Evolutionary conservation across 2,797 vertebrate species (phyloP).

Genomic region (Gymnothorax reevesii): DNA sequence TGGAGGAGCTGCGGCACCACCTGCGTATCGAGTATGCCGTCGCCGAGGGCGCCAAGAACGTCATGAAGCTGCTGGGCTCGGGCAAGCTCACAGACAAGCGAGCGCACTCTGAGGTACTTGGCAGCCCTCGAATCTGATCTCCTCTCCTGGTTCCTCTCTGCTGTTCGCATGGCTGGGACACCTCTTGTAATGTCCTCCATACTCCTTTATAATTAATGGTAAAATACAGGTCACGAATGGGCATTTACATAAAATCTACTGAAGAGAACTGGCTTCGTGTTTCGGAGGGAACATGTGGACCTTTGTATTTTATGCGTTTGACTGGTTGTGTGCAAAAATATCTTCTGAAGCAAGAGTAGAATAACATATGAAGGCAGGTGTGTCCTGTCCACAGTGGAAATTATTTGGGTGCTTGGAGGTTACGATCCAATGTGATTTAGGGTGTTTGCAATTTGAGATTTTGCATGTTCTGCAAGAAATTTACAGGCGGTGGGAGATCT

Average conservation of each 20-base stretch:
- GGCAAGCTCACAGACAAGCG: slow-evolving; percentile 87
- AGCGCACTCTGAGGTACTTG: slow-evolving; percentile 79
- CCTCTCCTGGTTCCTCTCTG: too few relatives aligned
- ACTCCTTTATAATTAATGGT: not conserved
- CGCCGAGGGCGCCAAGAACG: slow-evolving; percentile 86
- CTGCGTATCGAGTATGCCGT: slow-evolving; percentile 87
- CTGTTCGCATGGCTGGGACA: too few relatives aligned
- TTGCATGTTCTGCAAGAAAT: not conserved
- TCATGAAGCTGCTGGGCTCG: slow-evolving; percentile 86
- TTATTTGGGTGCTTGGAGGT: not conserved
- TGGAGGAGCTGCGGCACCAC: slow-evolving; percentile 85
- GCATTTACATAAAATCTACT: not conserved
- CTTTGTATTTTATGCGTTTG: not conserved
- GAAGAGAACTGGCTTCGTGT: not conserved
- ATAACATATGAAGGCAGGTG: not conserved
- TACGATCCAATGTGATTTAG: not conserved
- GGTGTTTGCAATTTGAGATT: not conserved
- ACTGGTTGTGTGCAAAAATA: not conserved
- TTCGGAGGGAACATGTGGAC: not conserved
- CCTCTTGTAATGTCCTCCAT: not conserved
- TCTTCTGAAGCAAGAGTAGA: not conserved
- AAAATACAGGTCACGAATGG: not conserved
- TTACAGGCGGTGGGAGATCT: not conserved
- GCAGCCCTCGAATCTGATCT: not conserved
- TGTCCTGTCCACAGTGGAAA: not conserved